A percentile compares a stretch with the other conserved stretches of the same genome.
Conservation (phyloP, 2,888 invertebrate species). For the Entomobrya proxima region DNA sequence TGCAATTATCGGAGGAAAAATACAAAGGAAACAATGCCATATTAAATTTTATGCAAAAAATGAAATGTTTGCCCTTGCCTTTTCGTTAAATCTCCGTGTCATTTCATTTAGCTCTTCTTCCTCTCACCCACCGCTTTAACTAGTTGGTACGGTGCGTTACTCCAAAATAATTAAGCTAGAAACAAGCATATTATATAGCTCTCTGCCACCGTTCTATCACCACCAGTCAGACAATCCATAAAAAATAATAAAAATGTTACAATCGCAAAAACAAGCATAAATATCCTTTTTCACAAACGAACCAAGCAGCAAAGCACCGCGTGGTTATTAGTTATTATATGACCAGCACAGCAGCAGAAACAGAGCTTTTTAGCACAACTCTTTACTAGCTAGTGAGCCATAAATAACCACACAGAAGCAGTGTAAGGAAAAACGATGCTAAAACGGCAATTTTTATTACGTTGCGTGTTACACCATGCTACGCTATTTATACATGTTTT, state of each 20-base stretch:
- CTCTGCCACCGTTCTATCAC: background rate
- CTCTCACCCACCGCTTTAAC: background rate
- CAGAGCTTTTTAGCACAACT: no score
- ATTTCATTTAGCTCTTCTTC: background rate
- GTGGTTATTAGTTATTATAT: background rate
- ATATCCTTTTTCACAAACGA: no score
- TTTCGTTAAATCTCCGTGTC: no score
- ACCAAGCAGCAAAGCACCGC: background rate
- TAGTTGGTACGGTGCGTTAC: background rate
- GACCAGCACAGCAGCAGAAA: no score
- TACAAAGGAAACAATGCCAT: no score
- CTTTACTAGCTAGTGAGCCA: no score
- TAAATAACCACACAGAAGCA: background rate
- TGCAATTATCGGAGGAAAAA: no score
- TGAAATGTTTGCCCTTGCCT: no score
- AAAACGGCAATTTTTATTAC: background rate
- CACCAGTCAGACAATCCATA: background rate
- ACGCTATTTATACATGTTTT: no score
- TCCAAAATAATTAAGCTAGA: no score
- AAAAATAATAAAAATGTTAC: background rate
- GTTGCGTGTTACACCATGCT: slow-evolving; percentile 2
- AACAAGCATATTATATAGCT: background rate
- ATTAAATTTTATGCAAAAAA: no score
- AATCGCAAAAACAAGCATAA: background rate
- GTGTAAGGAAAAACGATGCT: background rate